Base-by-base conservation (phyloP, 2,888 invertebrate species). In the Scaptomyza cyrtandrae region DNA sequence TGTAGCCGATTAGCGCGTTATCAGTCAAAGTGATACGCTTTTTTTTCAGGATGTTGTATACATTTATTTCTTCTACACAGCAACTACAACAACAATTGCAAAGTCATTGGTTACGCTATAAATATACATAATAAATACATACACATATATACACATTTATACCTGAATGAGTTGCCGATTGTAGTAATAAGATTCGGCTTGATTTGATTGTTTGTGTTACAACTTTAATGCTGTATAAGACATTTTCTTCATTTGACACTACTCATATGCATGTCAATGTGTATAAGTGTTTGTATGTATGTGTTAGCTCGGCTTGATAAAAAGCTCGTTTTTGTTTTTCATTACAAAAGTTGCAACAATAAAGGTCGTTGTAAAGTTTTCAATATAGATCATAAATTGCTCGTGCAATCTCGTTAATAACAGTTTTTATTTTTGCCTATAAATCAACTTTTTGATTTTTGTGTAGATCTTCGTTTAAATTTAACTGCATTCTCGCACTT, bases 321-420 rank as follows among this genome's bases (percentile, higher is more conserved):
- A 29, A 29, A 29, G 29, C 29, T 29, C 29, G 29, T 29, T 29
- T 29, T 29, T 29, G 29, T 29, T 29, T 29, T 29, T 29, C 7
- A 29, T 29, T 29, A 7, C 29, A 29, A 29, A 29, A 29, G 55
- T 65, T 79, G 70, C 75, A 70, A 71, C 72, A 75, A 70, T 84
- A 65, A 50, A 44, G 37, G 24, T 33, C 6, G 39, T 49, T 39
- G 31, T 49, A 31, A 27, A 41, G 16, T 41, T 41, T 41, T 10
- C 3, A 9, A 14, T 37, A 14, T 39, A 9, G 39, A 39, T 14
- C 14, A 14, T 39, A 62, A 76, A 78, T 65, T 65, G 66, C 61
- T 46, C 14, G 24, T n/a, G 16, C 44, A 50, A 11, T 19, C n/a
- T 35, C 13, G 43, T 24, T 5, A 19, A 35, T 11, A n/a, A 2